These are phyloP conservation scores for Nymphalis c-album DNA, from an alignment of 2,888 invertebrate species.

Conservation along the genomic window DNA sequence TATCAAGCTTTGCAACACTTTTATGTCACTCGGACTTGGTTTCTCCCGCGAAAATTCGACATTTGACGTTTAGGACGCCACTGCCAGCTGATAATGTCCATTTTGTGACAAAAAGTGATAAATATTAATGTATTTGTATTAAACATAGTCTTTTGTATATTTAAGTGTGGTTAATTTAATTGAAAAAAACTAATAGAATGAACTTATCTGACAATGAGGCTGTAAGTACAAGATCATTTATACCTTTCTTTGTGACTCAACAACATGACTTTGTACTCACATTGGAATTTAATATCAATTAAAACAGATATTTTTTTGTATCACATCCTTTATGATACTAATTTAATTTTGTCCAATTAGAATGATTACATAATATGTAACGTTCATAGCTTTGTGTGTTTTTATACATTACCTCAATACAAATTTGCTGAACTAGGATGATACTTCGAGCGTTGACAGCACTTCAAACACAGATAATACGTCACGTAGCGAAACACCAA, in stretches of 20 bases:
- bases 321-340: not conserved
- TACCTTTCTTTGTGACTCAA: constrained; percentile 32
- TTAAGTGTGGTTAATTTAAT: constrained; percentile 21
- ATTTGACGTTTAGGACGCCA: constrained; percentile 52
- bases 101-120: constrained; percentile 30
- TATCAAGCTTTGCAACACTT: not conserved
- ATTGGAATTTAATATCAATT: constrained; percentile 33
- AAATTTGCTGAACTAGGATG: constrained; percentile 71
- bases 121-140: constrained; percentile 35
- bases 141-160: constrained; percentile 29
- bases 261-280: constrained; percentile 41
- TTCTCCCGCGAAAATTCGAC: constrained; percentile 68
- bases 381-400: not conserved
- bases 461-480: constrained; percentile 90
- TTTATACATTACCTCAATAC: not conserved
- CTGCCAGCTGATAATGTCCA: constrained; percentile 49
- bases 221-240: constrained; percentile 58
- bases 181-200: constrained; percentile 47
- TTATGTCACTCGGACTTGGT: not conserved
- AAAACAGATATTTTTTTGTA: constrained; percentile 15
- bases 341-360: not conserved
- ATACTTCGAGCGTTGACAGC: constrained; percentile 90
- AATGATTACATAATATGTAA: not conserved
- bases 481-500: constrained; percentile 90
- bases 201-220: constrained; percentile 77